Conservation (phyloP, 1,140 invertebrate species). For the Branchinecta lynchi region DNA sequence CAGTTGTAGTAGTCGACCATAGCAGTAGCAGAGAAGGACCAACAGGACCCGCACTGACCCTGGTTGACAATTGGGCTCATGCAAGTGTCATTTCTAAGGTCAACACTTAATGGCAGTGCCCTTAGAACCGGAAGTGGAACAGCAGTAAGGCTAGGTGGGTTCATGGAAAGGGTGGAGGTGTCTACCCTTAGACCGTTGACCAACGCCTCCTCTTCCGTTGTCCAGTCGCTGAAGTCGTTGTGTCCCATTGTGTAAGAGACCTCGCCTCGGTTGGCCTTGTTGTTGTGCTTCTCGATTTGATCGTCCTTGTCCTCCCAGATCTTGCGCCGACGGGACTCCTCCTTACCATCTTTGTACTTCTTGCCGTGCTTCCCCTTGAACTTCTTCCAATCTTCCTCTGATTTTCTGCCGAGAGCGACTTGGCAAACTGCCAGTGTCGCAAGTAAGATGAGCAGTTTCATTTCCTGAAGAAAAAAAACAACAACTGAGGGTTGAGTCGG, state of each 20-base stretch:
- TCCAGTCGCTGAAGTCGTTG: constrained; percentile 15
- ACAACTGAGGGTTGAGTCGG: no score
- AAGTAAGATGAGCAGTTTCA: no score
- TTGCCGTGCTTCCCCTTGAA: constrained; percentile 28
- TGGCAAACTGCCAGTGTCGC: no score
- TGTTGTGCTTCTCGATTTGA: constrained; percentile 14
- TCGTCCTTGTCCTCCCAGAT: constrained; percentile 15
- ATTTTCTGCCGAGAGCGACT: neutral
- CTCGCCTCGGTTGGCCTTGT: neutral
- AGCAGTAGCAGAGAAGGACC: constrained; percentile 29
- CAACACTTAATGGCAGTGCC: constrained; percentile 10
- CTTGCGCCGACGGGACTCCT: constrained; percentile 15
- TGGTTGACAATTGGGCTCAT: constrained; percentile 23
- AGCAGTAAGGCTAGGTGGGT: no score
- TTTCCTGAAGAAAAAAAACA: no score
- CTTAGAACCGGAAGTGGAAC: no score
- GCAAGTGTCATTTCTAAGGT: constrained; percentile 14
- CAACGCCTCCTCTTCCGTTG: no score
- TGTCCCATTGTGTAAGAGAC: constrained; percentile 12
- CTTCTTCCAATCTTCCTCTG: neutral
- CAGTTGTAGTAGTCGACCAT: constrained; percentile 24
- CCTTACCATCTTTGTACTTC: constrained; percentile 6
- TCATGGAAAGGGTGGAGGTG: neutral
- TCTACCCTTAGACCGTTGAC: neutral
- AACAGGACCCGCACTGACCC: constrained; percentile 31